These are phyloP conservation scores for Chrysopilus asiliformis DNA, from an alignment of 2,888 invertebrate genomes.

Conservation along the genomic window DNA sequence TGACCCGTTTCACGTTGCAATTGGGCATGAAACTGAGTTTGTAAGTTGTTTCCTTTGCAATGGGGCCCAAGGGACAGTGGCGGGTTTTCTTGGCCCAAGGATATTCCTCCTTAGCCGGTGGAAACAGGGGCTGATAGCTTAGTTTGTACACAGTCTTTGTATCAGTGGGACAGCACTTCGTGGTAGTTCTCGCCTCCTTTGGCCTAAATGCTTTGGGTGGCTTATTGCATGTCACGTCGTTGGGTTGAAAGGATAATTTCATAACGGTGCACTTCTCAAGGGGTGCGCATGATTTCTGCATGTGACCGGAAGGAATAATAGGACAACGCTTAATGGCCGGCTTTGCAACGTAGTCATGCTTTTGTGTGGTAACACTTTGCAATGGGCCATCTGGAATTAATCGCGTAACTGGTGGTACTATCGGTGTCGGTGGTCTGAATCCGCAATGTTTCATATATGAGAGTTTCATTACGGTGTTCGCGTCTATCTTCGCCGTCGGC, in stretches of 20 bases:
- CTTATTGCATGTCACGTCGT: constrained; percentile 27
- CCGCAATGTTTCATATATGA: constrained; percentile 30
- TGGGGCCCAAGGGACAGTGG: constrained; percentile 3
- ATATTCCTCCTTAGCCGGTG: constrained; percentile 28
- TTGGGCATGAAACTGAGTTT: constrained; percentile 33
- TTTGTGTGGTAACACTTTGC: constrained; percentile 57
- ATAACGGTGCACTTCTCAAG: constrained; percentile 29
- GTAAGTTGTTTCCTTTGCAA: constrained; percentile 25
- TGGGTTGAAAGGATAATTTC: constrained; percentile 30
- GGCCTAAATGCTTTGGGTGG: constrained; percentile 24
- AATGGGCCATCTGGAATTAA: constrained; percentile 42
- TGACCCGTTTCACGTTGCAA: constrained; percentile 16
- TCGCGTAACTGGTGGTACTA: constrained; percentile 24
- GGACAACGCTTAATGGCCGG: constrained; percentile 33
- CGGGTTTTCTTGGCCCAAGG: constrained; percentile 25
- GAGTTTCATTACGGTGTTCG: constrained; percentile 40
- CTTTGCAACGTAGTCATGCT: constrained; percentile 57
- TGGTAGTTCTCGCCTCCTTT: too few relatives aligned
- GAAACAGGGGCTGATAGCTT: constrained; percentile 39
- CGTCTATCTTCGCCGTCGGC: constrained; percentile 40
- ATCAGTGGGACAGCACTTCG: constrained; percentile 26
- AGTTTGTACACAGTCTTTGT: constrained; percentile 40
- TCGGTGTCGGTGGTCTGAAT: constrained; percentile 22
- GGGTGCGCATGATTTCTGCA: background rate
- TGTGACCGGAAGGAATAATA: constrained; percentile 19